These are phyloP conservation scores for Drosophila buzzatii DNA, from an alignment of 2,888 invertebrate species.

Conservation along the genomic window DNA sequence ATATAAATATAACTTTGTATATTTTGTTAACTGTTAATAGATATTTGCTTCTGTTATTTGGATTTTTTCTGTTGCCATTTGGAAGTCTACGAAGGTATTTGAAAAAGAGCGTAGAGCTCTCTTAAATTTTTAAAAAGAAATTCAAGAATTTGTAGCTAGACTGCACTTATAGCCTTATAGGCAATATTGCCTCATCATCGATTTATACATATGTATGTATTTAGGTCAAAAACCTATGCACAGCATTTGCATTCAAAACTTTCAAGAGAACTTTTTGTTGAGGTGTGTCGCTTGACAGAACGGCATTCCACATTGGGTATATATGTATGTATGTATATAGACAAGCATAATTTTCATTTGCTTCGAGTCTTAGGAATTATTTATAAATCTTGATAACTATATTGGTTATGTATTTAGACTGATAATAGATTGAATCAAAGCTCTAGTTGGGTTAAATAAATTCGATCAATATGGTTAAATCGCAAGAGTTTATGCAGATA, in stretches of 20 bases:
- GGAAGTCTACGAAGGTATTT: too few species aligned
- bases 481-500: too few species aligned
- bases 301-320: background rate
- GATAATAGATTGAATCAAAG: too few species aligned
- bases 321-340: background rate
- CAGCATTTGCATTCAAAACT: background rate
- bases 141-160: background rate
- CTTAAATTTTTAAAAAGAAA: background rate
- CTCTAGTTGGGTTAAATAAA: too few species aligned
- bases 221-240: background rate
- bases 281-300: background rate
- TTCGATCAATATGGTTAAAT: too few species aligned
- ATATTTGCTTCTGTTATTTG: background rate
- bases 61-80: too few species aligned
- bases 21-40: background rate
- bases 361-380: background rate
- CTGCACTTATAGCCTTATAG: background rate
- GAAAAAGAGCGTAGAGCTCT: background rate
- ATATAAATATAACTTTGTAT: too few species aligned
- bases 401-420: background rate
- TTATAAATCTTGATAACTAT: background rate
- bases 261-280: background rate
- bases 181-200: background rate
- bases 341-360: background rate
- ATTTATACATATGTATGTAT: background rate